Evolutionary conservation across 2,113 vertebrate species (phyloP).

Genomic region (Pica pica): DNA sequence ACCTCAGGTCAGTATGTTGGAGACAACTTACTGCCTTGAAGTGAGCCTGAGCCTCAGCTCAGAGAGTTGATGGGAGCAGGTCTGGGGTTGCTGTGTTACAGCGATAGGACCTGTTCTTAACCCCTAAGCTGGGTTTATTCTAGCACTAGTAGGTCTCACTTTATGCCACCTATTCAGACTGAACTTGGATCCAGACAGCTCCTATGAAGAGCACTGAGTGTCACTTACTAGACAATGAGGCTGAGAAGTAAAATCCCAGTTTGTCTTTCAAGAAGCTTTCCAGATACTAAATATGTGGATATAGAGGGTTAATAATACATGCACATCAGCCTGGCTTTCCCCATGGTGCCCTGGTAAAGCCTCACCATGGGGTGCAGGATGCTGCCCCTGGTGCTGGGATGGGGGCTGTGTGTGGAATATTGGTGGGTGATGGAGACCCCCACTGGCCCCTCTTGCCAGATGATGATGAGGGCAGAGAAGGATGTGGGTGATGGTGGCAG

Average conservation of each 20-base stretch:
- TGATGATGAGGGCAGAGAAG: background rate
- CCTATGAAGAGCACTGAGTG: background rate
- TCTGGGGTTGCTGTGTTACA: background rate
- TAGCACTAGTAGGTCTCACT: background rate
- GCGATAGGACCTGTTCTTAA: background rate
- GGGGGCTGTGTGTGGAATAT: background rate
- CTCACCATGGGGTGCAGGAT: background rate
- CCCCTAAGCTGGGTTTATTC: background rate
- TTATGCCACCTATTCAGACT: background rate
- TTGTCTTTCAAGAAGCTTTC: background rate
- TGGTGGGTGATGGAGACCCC: background rate
- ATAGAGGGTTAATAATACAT: background rate
- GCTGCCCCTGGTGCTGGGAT: background rate
- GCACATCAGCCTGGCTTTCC: background rate
- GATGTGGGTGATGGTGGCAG: slow-evolving; percentile 22
- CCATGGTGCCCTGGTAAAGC: background rate
- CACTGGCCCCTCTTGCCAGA: background rate
- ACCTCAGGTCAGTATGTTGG: background rate
- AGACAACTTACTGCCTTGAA: background rate
- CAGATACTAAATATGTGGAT: background rate
- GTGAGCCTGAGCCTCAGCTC: background rate
- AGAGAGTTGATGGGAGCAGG: background rate
- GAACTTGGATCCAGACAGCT: background rate
- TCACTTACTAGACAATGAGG: background rate
- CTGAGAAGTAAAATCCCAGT: background rate